phyloP scores from a whole-genome alignment of 2,888 invertebrate species.

The Brachyopa scutellaris region DNA sequence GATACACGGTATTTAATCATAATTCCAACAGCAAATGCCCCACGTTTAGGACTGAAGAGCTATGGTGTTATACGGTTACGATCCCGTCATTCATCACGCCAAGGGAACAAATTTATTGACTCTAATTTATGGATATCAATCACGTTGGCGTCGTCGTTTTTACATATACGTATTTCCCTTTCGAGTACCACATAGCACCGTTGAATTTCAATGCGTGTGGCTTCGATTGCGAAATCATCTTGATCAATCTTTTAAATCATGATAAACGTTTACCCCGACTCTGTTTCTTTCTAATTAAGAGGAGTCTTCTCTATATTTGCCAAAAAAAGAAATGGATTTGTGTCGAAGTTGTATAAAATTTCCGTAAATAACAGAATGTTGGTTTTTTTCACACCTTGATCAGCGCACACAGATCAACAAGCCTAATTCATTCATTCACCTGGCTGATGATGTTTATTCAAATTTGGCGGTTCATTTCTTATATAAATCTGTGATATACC shows the following conservation, averaged over 20 bases:
- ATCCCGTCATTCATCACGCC: slow-evolving; percentile 34
- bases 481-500: background rate
- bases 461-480: slow-evolving; percentile 18
- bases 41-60: slow-evolving; percentile 61
- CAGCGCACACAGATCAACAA: background rate
- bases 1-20: slow-evolving; percentile 62
- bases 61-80: slow-evolving; percentile 9
- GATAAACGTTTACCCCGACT: too few relatives aligned
- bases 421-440: slow-evolving; percentile 42
- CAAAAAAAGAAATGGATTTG: too few relatives aligned
- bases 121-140: slow-evolving; percentile 71
- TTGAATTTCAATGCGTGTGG: background rate
- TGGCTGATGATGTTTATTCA: slow-evolving; percentile 57
- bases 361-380: slow-evolving; percentile 46
- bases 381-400: slow-evolving; percentile 62
- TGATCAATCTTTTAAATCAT: too few relatives aligned
- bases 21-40: slow-evolving; percentile 32
- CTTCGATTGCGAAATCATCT: background rate
- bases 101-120: slow-evolving; percentile 62
- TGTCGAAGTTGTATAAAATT: slow-evolving; percentile 54
- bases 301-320: too few relatives aligned
- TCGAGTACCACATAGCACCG: background rate
- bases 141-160: slow-evolving; percentile 60
- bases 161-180: too few relatives aligned
- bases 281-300: too few relatives aligned